Percentiles rank a stretch among this genome's conserved stretches.
These are phyloP conservation scores for Vanessa cardui DNA, from an alignment of 2,888 invertebrate species.

Conservation along the genomic window DNA sequence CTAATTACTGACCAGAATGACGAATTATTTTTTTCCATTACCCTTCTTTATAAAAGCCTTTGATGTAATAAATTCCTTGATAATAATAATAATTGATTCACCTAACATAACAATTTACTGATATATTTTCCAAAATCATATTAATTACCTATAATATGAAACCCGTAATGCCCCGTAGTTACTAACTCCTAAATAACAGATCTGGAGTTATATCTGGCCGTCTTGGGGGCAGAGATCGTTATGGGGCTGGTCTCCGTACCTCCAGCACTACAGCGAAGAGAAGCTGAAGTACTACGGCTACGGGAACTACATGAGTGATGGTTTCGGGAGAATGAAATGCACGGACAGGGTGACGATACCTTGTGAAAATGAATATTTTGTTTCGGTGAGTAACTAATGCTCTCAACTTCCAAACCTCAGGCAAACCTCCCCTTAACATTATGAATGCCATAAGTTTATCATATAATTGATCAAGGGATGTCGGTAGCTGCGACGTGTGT, in stretches of 20 bases:
- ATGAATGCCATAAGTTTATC: too few relatives aligned
- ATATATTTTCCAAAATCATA: not conserved
- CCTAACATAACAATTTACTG: too few relatives aligned
- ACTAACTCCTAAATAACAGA: conserved; percentile 48
- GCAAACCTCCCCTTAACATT: too few relatives aligned
- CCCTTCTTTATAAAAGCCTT: too few relatives aligned
- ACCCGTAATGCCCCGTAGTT: conserved; percentile 54
- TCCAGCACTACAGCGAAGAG: conserved; percentile 64
- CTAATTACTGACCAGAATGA: too few relatives aligned
- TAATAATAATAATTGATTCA: too few relatives aligned
- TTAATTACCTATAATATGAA: not conserved
- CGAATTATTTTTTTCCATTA: too few relatives aligned
- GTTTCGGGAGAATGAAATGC: conserved; percentile 80
- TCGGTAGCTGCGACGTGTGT: too few relatives aligned
- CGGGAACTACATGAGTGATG: conserved; percentile 66
- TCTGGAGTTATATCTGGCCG: conserved; percentile 73
- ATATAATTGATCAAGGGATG: too few relatives aligned
- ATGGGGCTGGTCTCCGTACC: conserved; percentile 72
- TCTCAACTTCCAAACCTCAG: too few relatives aligned
- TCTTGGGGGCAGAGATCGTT: conserved; percentile 55
- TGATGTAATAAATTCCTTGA: too few relatives aligned
- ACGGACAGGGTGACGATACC: conserved; percentile 90
- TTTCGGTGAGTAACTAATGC: conserved; percentile 80
- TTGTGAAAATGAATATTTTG: conserved; percentile 92
- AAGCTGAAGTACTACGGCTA: conserved; percentile 67